Evolutionary conservation across 2,797 vertebrate genomes (phyloP).

Genomic region (Dallia pectoralis): DNA sequence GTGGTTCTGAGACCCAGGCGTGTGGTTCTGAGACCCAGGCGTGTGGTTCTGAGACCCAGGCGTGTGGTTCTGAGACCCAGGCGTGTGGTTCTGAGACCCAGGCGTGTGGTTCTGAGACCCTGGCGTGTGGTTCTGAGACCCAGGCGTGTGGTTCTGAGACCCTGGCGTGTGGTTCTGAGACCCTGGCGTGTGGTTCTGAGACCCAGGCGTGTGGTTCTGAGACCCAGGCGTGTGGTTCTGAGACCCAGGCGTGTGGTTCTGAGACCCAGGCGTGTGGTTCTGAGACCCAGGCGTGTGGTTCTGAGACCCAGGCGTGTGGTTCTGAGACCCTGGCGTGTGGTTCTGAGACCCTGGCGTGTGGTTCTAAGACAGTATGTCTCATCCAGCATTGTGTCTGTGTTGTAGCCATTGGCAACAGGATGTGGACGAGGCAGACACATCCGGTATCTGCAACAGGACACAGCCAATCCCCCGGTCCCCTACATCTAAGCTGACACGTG

Average conservation of each 20-base stretch:
- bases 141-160: neutral
- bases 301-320: neutral
- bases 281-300: neutral
- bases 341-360: neutral
- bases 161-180: neutral
- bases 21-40: neutral
- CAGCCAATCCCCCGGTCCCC: slow-evolving; percentile 46
- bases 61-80: neutral
- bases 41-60: neutral
- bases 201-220: neutral
- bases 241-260: neutral
- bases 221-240: neutral
- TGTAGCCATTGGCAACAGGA: slow-evolving; percentile 86
- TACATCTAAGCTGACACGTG: slow-evolving; percentile 67
- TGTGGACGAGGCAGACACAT: slow-evolving; percentile 79
- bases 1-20: neutral
- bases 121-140: neutral
- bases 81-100: neutral
- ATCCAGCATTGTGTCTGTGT: slow-evolving; percentile 32
- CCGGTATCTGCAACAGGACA: slow-evolving; percentile 67
- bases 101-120: neutral
- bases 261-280: neutral
- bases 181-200: neutral
- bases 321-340: neutral
- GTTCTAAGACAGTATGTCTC: neutral